Evolutionary conservation across 2,888 invertebrate genomes (phyloP), one percentile per base, ranked within the genome.

Genomic region (Trisateles emortualis): DNA sequence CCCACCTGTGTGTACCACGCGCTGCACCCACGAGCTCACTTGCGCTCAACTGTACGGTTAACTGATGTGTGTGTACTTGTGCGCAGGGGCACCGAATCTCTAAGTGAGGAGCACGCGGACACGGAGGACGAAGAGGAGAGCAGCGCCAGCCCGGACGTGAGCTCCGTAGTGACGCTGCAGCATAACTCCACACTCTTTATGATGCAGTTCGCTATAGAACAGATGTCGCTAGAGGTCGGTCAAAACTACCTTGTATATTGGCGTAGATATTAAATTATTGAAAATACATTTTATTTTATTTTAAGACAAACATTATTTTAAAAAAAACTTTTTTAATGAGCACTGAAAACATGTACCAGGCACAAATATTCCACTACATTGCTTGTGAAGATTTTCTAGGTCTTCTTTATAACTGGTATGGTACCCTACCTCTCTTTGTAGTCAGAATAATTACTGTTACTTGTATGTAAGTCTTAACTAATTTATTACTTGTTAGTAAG

Each of bases 121-220:
- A 52, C 53, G 8, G 72, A 63, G 14, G 79, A 71, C 10, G 89
- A 92, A n/a, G 93, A 92, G 35, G 92, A 92, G 5, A 72, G 71
- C 62, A 93, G 92, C 67, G 74, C 85, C 24, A 86, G 88, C 64
- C 91, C 93, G 0, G 53, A 92, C 67, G 75, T 86, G 29, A 86
- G 88, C 65, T 92, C 94, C 16, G n/a, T 33, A 33, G 86, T 87
- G 32, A 92, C 92, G 11, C 61, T 82, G 54, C 86, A 87, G 13
- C 88, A 94, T 67, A 90, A 94, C 79, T 92, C 95, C 43, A 93
- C 95, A 68, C 91, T 97, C 11, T 91, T 98, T 64, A 94, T 97
- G 88, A 92, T 97, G 71, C 97, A 98, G 86, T 98, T 98, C 81
- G 95, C 96, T 1, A 95, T 98, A 56, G 97, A 97, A 76, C 96